Evolutionary conservation across 2,797 vertebrate genomes (phyloP).

Genomic region (Carduelis carduelis): DNA sequence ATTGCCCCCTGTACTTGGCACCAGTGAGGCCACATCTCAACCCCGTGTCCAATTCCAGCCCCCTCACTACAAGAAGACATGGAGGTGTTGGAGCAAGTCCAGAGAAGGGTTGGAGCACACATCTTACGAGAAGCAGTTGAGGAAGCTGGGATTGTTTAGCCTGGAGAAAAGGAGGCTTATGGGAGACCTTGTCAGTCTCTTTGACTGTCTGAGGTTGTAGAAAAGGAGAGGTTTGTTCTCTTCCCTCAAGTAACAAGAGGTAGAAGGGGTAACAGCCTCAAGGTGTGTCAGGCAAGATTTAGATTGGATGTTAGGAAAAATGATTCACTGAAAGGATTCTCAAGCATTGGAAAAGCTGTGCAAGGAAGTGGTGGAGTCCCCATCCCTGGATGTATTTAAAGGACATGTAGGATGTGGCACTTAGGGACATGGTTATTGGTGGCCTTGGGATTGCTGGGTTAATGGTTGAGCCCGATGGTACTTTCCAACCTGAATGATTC

Average conservation of each 20-base stretch:
- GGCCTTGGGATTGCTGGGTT: background rate
- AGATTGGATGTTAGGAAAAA: background rate
- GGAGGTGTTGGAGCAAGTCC: rapidly evolving
- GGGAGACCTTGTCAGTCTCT: background rate
- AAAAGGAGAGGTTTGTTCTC: background rate
- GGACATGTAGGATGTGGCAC: background rate
- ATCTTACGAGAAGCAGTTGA: background rate
- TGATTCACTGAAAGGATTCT: background rate
- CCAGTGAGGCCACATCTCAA: background rate
- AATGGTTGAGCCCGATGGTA: background rate
- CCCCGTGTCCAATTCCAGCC: background rate
- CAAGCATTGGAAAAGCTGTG: background rate
- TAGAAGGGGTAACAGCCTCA: background rate
- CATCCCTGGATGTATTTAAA: background rate
- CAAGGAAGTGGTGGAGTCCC: background rate
- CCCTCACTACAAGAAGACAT: background rate
- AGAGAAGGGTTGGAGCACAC: background rate
- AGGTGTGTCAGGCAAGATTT: background rate
- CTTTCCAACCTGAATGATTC: background rate
- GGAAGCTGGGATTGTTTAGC: background rate
- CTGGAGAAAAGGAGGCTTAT: background rate
- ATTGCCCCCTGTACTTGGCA: rapidly evolving
- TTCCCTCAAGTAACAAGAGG: background rate
- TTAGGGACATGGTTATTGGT: background rate
- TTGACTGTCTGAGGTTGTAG: background rate